These are phyloP conservation scores for Ptychochromis oligacanthus DNA, from an alignment of 2,113 vertebrate genomes.

Conservation along the genomic window DNA sequence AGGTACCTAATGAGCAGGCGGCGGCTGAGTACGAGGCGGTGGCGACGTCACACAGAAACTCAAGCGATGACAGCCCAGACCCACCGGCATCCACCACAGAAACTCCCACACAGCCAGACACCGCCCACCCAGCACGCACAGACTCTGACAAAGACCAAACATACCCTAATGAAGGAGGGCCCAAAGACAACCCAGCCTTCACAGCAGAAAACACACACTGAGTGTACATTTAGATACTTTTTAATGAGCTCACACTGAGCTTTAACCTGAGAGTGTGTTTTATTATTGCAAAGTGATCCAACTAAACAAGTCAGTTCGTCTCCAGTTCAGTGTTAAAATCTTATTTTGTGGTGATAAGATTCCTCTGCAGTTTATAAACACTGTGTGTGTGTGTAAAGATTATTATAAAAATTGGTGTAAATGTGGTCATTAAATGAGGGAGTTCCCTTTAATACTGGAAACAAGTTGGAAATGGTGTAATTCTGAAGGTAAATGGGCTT, in stretches of 20 bases:
- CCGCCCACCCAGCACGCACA: not conserved
- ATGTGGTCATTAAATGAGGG: not conserved
- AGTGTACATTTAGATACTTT: not conserved
- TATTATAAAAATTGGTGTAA: not conserved
- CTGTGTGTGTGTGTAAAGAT: not conserved
- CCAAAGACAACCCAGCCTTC: not conserved
- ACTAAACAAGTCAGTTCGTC: not conserved
- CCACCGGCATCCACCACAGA: not conserved
- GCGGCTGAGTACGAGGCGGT: not conserved
- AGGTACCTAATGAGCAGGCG: slow-evolving; percentile 41
- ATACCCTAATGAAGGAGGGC: not conserved
- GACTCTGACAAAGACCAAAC: slow-evolving; percentile 39
- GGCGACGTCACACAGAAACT: not conserved
- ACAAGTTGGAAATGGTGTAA: not conserved
- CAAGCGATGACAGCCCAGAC: not conserved
- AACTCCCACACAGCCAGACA: slow-evolving; percentile 5
- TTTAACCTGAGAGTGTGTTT: not conserved
- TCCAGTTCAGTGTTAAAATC: not conserved
- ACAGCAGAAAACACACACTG: slow-evolving; percentile 10
- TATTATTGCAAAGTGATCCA: not conserved
- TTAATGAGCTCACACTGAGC: not conserved
- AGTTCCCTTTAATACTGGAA: not conserved
- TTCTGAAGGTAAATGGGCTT: not conserved
- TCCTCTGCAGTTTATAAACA: not conserved
- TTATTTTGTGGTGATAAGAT: not conserved